Base-by-base conservation (phyloP, 1,140 invertebrate species). In the Bombyx mandarina region DNA sequence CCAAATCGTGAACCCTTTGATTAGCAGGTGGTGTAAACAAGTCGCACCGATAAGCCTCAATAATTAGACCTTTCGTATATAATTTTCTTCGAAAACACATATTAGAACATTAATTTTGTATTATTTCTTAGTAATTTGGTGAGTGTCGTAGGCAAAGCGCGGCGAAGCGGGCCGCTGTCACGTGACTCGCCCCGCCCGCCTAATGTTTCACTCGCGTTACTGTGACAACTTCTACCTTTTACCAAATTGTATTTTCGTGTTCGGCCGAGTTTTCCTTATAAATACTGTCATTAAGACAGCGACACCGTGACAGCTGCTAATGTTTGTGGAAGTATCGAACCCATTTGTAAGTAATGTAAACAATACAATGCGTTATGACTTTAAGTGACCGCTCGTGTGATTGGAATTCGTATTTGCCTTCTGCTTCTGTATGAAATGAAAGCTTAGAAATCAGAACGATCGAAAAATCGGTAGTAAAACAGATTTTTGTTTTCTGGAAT, bases 191-290 rank as follows among this genome's bases (percentile, higher is more conserved):
- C 66, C 75, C 71, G 61, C 70, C 72, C 64, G 66, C 72, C 77
- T 82, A 82, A 82, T 83, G 82, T 81, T 79, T 77, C 64, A 83
- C 77, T 82, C 75, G 77, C 80, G 76, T 82, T 85, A 74, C 79
- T 76, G 67, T 77, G 81, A 82, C 81, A 82, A 79, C 77, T 77
- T 78, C 65, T 69, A 77, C 81, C 75, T 83, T 83, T 79, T 79
- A 82, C 82, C 75, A 85, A 85, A 86, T 86, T 86, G 83, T 86
- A 76, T 86, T 86, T 83, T 85, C 83, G 73, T 86, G 83, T 85
- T 82, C 71, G 64, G 61, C 67, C 73, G 77, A 86, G 73, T 83
- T 86, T 86, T 86, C 80, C 82, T 86, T 86, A 86, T 85, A 86
- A 86, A 86, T 82, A 85, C 79, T 83, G 78, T 86, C 80, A 86